Base-by-base conservation (phyloP, 2,797 vertebrate species). In the Alosa sapidissima region DNA sequence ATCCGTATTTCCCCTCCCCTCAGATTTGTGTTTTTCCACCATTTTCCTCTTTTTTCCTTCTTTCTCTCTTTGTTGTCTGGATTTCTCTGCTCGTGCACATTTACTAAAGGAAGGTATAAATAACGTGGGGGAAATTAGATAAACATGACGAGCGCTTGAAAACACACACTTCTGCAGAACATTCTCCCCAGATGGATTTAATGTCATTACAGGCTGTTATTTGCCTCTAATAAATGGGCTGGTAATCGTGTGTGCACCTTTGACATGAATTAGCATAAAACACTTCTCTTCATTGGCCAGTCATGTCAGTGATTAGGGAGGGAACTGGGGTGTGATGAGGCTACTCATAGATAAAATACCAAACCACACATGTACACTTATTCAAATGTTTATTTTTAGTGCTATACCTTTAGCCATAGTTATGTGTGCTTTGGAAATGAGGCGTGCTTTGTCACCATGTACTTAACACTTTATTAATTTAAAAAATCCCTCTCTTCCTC, bases 1-100 rank as follows among this genome's bases (percentile, higher is more conserved):
- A 91, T 91, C 89, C 88, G 87, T 90, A 88, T 93, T 93, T 94
- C 93, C 90, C 91, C 93, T 95, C 93, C 92, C 92, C 88, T 89
- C 82, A 89, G 92, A 94, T 94, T 94, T 72, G 28, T 72, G 65
- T 94, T 85, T 91, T 91, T 86, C 84, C 84, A 88, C 81, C 14
- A 86, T 89, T 88, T 92, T 89, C 85, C 83, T 83, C 78, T 87
- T 51, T 72, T 84, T 89, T 90, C 87, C 90, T 90, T 36, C 72
- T 45, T 6, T 78, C 41, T 19, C 8, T 47, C 72, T 78, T 78
- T 78, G 28, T 45, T 19, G 41, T 78, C 36, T 78, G 72, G 16
- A 47, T 21, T 78, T 78, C 21, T 78, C 14, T 47, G 11, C 72
- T 47, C 8, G 41, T 47, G 36, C 14, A 72, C 36, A 47, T 78